phyloP scores from a whole-genome alignment of 1,140 invertebrate species.

The Scylla paramamosain region DNA sequence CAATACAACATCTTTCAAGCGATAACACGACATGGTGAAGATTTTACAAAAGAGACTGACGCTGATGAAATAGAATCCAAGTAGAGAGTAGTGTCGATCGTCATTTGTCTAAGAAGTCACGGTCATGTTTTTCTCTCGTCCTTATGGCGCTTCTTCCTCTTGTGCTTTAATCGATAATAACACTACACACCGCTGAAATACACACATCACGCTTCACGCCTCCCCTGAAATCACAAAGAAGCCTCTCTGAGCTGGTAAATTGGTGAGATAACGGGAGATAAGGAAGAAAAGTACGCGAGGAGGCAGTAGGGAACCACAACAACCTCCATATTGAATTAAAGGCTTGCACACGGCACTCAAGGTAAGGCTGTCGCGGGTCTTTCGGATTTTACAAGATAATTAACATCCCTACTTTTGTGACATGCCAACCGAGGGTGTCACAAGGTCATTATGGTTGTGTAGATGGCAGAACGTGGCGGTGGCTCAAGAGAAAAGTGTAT shows the following conservation, averaged over 20 bases:
- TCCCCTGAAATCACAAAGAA: no score
- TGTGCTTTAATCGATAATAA: background rate
- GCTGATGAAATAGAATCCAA: background rate
- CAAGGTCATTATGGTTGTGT: background rate
- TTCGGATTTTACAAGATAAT: slow-evolving; percentile 64
- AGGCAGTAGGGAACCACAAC: background rate
- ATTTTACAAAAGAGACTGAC: no score
- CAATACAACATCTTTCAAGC: no score
- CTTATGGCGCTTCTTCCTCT: background rate
- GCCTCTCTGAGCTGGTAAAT: no score
- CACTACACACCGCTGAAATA: no score
- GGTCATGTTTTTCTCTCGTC: background rate
- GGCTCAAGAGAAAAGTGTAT: background rate
- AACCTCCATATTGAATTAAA: slow-evolving; percentile 64
- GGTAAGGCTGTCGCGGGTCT: slow-evolving; percentile 70
- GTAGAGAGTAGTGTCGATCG: background rate
- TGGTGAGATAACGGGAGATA: no score
- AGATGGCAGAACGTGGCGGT: background rate
- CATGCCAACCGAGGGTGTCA: slow-evolving; percentile 39
- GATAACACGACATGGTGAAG: no score
- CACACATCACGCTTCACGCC: no score
- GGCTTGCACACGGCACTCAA: slow-evolving; percentile 75
- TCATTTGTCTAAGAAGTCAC: background rate
- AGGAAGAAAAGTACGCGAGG: no score
- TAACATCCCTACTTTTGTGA: slow-evolving; percentile 4